These are phyloP conservation scores for Papilio polyxenes DNA, from an alignment of 1,140 invertebrate species.

Conservation along the genomic window DNA sequence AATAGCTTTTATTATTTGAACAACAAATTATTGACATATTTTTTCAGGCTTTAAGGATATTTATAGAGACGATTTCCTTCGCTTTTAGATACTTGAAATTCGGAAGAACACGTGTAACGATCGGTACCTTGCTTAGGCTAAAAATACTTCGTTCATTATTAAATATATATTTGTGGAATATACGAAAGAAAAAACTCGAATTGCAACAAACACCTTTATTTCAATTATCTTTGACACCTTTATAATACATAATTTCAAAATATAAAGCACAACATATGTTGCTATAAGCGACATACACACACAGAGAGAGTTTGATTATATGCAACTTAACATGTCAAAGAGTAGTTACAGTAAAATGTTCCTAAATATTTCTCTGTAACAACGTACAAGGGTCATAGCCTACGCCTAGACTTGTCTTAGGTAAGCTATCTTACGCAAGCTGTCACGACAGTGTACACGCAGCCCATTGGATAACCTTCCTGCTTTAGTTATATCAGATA, in stretches of 20 bases:
- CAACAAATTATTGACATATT: background rate
- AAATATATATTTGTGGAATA: too few species aligned
- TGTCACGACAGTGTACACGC: slow-evolving; percentile 11
- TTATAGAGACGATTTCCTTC: background rate
- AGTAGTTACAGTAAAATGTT: background rate
- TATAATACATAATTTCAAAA: too few species aligned
- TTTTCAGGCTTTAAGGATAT: background rate
- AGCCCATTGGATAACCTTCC: slow-evolving; percentile 24
- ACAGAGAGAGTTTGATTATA: too few species aligned
- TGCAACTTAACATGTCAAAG: background rate
- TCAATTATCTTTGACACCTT: too few species aligned
- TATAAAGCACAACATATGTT: too few species aligned
- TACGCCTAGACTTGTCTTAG: slow-evolving; percentile 7
- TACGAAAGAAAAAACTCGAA: too few species aligned
- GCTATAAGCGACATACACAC: too few species aligned
- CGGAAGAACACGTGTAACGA: slow-evolving; percentile 5
- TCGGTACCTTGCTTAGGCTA: background rate
- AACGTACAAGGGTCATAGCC: background rate
- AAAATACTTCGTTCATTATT: background rate
- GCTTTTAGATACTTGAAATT: background rate
- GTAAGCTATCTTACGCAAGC: background rate
- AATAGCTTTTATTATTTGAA: background rate
- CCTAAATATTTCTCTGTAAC: background rate
- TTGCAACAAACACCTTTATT: too few species aligned
- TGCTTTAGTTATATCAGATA: slow-evolving; percentile 5